These are phyloP conservation scores for Drosophila birchii DNA, from an alignment of 2,888 invertebrate genomes.

Conservation along the genomic window DNA sequence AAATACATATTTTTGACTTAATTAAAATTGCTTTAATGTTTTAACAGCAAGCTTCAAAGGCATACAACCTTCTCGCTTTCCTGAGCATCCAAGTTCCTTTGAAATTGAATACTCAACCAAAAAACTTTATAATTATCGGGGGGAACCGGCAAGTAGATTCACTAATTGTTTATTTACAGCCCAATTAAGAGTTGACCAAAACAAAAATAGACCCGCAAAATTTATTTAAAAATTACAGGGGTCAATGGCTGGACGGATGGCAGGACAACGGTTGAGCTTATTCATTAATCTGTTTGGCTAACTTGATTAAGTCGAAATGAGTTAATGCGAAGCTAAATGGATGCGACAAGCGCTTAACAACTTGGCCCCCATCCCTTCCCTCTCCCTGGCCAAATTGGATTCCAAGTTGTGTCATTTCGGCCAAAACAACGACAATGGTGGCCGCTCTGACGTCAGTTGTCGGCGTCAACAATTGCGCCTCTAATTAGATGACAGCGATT, in stretches of 20 bases:
- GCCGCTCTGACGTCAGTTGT: constrained; percentile 63
- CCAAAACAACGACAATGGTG: constrained; percentile 26
- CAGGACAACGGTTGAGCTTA: constrained; percentile 28
- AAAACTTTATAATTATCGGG: background rate
- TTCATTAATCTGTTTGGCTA: constrained; percentile 32
- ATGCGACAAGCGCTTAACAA: constrained; percentile 37
- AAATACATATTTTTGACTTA: too few species aligned
- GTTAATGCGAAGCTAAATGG: constrained; percentile 45
- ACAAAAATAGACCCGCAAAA: constrained; percentile 10
- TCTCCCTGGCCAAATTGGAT: constrained; percentile 1
- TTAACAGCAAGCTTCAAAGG: background rate
- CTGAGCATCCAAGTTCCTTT: background rate
- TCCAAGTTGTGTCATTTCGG: constrained; percentile 34
- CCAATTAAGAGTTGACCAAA: background rate
- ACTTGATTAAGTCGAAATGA: constrained; percentile 41
- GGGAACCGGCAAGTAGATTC: background rate
- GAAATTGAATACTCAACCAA: background rate
- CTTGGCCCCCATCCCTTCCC: background rate
- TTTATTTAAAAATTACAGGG: constrained; percentile 1
- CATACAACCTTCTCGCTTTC: background rate
- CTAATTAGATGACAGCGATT: constrained; percentile 63
- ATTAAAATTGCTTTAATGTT: too few species aligned
- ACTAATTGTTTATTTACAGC: constrained; percentile 10
- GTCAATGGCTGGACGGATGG: constrained; percentile 20
- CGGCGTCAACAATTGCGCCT: constrained; percentile 63